Evolutionary conservation across 2,113 vertebrate species (phyloP).

Genomic region (Pelvicachromis taeniatus): DNA sequence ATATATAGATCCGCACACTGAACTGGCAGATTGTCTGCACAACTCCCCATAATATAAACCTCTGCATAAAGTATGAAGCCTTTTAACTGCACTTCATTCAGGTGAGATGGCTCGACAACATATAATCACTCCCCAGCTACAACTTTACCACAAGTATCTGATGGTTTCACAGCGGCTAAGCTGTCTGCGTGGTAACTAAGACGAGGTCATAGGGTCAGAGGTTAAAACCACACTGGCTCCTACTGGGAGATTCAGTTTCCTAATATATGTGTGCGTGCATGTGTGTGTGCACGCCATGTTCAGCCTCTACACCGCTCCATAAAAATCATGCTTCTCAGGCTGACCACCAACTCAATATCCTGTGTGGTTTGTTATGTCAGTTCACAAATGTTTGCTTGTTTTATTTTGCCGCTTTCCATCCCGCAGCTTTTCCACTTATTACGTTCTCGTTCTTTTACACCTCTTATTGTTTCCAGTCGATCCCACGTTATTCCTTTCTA

Average conservation of each 20-base stretch:
- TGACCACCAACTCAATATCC: constrained; percentile 65
- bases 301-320: constrained; percentile 15
- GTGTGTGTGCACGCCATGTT: background rate
- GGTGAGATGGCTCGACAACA: background rate
- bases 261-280: constrained; percentile 15
- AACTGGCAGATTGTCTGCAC: background rate
- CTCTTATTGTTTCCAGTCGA: background rate
- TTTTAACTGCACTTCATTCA: background rate
- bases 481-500: background rate
- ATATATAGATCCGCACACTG: background rate
- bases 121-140: constrained; percentile 15
- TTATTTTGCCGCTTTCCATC: background rate
- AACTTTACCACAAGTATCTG: constrained; percentile 59
- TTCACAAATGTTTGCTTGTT: constrained; percentile 23
- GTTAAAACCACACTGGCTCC: constrained; percentile 74
- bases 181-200: constrained; percentile 58
- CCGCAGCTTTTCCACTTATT: background rate
- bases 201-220: constrained; percentile 60
- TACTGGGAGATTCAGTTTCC: constrained; percentile 70
- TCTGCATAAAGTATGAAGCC: background rate
- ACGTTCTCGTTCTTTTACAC: background rate
- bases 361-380: constrained; percentile 39
- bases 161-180: constrained; percentile 51
- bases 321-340: constrained; percentile 28
- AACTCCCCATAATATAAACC: background rate